Conservation (phyloP, 2,888 invertebrate genomes). For the Drosophila meridiana region DNA sequence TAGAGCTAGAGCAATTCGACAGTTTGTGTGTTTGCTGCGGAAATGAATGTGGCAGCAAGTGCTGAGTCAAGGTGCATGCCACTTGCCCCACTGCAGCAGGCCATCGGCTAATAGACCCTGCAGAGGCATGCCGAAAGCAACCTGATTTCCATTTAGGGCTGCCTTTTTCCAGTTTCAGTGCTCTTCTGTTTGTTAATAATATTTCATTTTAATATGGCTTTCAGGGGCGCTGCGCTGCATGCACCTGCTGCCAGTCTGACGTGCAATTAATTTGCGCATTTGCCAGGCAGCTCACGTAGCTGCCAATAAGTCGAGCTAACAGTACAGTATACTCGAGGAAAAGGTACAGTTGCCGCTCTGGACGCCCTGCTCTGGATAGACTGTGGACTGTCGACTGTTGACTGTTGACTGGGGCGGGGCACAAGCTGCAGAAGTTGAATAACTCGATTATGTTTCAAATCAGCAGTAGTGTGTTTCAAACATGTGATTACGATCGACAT, state of each 20-base stretch:
- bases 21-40: slow-evolving; percentile 24
- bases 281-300: slow-evolving; percentile 39
- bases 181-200: neutral
- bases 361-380: neutral
- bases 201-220: slow-evolving; percentile 3
- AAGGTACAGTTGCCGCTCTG: slow-evolving; percentile 9
- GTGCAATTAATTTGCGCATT: slow-evolving; percentile 38
- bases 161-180: neutral
- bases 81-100: slow-evolving; percentile 2
- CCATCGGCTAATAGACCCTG: slow-evolving; percentile 25
- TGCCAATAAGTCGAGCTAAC: slow-evolving; percentile 25
- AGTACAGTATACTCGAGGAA: slow-evolving; percentile 1
- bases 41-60: slow-evolving; percentile 20
- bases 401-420: neutral
- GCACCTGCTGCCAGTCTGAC: slow-evolving; percentile 21
- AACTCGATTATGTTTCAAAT: slow-evolving; percentile 22
- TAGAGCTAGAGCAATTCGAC: slow-evolving; percentile 9
- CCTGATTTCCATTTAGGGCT: neutral
- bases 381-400: neutral
- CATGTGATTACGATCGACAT: slow-evolving; percentile 11
- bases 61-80: slow-evolving; percentile 27
- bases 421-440: neutral
- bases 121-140: neutral
- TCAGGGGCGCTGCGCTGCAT: neutral
- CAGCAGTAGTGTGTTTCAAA: slow-evolving; percentile 2